These are phyloP conservation scores for Andrena dorsata DNA, from an alignment of 2,888 invertebrate genomes.

Conservation along the genomic window DNA sequence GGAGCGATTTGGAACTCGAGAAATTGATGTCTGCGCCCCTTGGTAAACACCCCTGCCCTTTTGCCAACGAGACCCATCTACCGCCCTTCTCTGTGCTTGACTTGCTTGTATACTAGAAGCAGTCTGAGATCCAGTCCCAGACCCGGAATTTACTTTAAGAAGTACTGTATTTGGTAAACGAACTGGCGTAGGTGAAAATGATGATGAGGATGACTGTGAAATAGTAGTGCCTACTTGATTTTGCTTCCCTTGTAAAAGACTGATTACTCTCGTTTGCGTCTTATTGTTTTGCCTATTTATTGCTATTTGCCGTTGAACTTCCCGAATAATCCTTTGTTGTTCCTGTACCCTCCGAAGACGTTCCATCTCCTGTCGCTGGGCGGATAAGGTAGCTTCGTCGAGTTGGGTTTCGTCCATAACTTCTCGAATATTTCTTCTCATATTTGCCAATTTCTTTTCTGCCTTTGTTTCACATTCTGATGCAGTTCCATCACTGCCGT, in stretches of 20 bases:
- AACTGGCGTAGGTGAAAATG: conserved; percentile 77
- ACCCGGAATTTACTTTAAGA: conserved; percentile 81
- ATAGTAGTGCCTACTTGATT: conserved; percentile 80
- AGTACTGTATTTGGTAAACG: conserved; percentile 82
- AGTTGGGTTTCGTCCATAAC: conserved; percentile 97
- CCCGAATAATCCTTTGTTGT: conserved; percentile 93
- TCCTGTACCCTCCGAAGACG: conserved; percentile 93
- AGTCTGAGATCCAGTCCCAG: conserved; percentile 70
- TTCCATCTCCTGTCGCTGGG: conserved; percentile 97
- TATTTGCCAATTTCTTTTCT: conserved; percentile 86
- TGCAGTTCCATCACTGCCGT: conserved; percentile 83
- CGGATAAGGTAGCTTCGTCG: conserved; percentile 95
- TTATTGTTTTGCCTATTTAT: conserved; percentile 89
- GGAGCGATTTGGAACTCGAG: conserved; percentile 78
- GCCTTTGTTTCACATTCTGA: conserved; percentile 80
- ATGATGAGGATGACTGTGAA: conserved; percentile 76
- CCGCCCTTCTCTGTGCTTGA: conserved; percentile 77
- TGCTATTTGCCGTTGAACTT: conserved; percentile 92
- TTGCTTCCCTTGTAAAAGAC: conserved; percentile 89
- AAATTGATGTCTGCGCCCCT: conserved; percentile 80
- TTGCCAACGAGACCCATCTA: conserved; percentile 81
- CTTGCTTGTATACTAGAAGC: conserved; percentile 69
- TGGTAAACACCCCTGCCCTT: conserved; percentile 80
- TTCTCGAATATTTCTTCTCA: conserved; percentile 95
- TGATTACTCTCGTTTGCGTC: conserved; percentile 90